Evolutionary conservation across 2,113 vertebrate species (phyloP).

Genomic region (Taxidea taxus): DNA sequence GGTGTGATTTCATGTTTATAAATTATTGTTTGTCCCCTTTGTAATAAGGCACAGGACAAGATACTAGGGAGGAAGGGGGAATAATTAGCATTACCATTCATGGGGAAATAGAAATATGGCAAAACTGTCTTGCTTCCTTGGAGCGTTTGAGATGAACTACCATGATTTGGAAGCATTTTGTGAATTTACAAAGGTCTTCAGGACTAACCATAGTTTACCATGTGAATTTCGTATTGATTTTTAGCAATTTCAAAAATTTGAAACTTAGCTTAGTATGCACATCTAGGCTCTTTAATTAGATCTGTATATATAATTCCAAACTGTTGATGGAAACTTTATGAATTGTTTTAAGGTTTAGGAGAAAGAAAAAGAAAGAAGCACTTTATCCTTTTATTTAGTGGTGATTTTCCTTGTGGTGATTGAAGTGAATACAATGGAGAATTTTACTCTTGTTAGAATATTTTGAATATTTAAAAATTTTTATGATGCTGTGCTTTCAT

Average conservation of each 20-base stretch:
- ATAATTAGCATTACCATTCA: not conserved
- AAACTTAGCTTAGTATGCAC: not conserved
- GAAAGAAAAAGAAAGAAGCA: not conserved
- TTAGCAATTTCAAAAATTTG: conserved; percentile 37
- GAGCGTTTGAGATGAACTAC: not conserved
- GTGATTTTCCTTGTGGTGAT: not conserved
- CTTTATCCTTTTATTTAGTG: not conserved
- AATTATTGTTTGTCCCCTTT: not conserved
- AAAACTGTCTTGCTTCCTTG: not conserved
- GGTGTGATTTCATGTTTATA: conserved; percentile 21
- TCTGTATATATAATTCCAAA: not conserved
- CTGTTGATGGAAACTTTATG: not conserved
- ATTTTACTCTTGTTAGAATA: not conserved
- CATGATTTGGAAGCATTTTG: conserved; percentile 26
- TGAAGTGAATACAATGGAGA: not conserved
- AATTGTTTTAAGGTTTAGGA: conserved; percentile 47
- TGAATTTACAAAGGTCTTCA: conserved; percentile 33
- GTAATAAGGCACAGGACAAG: not conserved
- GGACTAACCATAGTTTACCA: not conserved
- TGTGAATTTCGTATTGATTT: conserved; percentile 53
- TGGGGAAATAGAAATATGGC: not conserved
- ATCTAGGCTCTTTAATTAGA: conserved; percentile 38
- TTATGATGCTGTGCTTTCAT: not conserved
- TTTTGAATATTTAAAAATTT: not conserved
- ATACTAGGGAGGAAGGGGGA: not conserved